Evolutionary conservation across 2,113 vertebrate genomes (phyloP).

Genomic region (Electrona antarctica): DNA sequence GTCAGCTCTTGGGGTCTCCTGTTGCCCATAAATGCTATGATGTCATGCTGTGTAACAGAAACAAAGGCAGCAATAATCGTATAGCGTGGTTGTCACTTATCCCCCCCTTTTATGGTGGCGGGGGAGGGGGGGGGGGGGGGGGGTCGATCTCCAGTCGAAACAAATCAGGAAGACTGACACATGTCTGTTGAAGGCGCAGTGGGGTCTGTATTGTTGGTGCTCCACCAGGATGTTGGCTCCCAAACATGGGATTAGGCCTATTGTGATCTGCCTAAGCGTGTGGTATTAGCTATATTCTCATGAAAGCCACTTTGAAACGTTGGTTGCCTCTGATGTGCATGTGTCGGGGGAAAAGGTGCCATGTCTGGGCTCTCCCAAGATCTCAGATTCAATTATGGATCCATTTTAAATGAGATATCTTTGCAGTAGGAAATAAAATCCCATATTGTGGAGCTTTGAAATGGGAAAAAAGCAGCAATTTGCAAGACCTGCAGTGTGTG

Average conservation of each 20-base stretch:
- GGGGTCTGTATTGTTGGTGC: conserved; percentile 44
- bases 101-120: too few relatives aligned
- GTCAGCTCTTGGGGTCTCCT: conserved; percentile 29
- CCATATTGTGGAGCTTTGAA: conserved; percentile 62
- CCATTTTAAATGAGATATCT: conserved; percentile 62
- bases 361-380: conserved; percentile 34
- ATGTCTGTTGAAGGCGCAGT: conserved; percentile 27
- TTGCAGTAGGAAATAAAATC: conserved; percentile 40
- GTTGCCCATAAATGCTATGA: conserved; percentile 25
- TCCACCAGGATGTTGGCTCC: conserved; percentile 48
- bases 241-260: conserved; percentile 58
- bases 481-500: conserved; percentile 48
- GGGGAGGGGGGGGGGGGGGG: background rate
- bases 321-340: conserved; percentile 55
- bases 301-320: conserved; percentile 68
- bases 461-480: conserved; percentile 57
- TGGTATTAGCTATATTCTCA: conserved; percentile 60
- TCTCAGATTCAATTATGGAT: conserved; percentile 70
- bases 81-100: conserved; percentile 34
- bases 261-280: conserved; percentile 66
- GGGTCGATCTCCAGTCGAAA: background rate
- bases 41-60: conserved; percentile 9
- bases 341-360: conserved; percentile 47
- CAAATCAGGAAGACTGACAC: conserved; percentile 27
- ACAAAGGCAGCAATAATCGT: conserved; percentile 35